Conservation (phyloP, 2,797 vertebrate genomes). For the Pipistrellus pygmaeus region DNA sequence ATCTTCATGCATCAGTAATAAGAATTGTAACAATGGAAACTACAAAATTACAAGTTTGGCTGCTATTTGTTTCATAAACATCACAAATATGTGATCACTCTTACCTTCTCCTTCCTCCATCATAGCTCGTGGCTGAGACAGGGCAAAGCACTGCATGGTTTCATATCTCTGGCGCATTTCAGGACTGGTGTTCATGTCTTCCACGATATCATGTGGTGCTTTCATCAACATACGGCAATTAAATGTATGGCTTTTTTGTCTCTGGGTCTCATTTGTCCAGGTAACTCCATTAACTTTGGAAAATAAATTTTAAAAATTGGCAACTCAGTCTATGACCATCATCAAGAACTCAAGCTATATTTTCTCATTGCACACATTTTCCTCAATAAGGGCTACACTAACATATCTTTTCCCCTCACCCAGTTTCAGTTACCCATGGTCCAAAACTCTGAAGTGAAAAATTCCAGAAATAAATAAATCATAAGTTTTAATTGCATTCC, state of each 20-base stretch:
- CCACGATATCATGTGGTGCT: conserved; percentile 90
- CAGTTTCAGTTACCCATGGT: background rate
- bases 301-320: conserved; percentile 74
- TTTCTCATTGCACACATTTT: background rate
- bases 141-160: conserved; percentile 99
- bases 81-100: background rate
- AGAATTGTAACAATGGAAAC: background rate
- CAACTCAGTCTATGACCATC: background rate
- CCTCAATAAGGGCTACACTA: background rate
- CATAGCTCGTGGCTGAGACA: conserved; percentile 98
- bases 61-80: background rate
- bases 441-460: background rate
- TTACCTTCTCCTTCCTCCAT: conserved; percentile 99
- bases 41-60: background rate
- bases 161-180: conserved; percentile 93
- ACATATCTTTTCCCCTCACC: conserved; percentile 17
- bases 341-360: conserved; percentile 43
- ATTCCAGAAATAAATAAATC: background rate
- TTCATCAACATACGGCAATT: conserved; percentile 98
- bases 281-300: conserved; percentile 93
- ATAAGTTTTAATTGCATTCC: background rate
- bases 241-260: conserved; percentile 98
- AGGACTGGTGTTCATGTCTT: conserved; percentile 90
- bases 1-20: background rate
- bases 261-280: conserved; percentile 94